Evolutionary conservation across 2,113 vertebrate genomes (phyloP).

Genomic region (Phrynosoma platyrhinos): DNA sequence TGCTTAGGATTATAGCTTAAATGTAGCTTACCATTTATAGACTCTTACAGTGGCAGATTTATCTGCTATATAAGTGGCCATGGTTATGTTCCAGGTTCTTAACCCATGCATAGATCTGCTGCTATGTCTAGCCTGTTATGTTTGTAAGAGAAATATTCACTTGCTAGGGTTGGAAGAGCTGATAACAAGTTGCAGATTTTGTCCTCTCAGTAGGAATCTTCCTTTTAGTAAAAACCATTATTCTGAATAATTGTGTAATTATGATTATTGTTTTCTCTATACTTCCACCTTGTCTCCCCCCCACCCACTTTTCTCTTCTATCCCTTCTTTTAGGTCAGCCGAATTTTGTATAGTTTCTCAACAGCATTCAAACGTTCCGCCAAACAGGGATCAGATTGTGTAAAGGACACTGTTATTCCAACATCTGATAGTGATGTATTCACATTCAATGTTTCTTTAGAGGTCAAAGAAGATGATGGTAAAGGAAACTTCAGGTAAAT

Average conservation of each 20-base stretch:
- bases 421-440: slow-evolving; percentile 91
- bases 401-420: slow-evolving; percentile 81
- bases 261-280: background rate
- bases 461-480: slow-evolving; percentile 96
- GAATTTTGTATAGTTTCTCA: slow-evolving; percentile 96
- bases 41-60: background rate
- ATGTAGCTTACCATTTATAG: background rate
- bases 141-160: background rate
- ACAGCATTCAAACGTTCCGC: slow-evolving; percentile 94
- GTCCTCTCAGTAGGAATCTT: background rate
- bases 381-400: slow-evolving; percentile 82
- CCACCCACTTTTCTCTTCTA: background rate
- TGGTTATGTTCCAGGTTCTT: background rate
- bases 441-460: slow-evolving; percentile 92
- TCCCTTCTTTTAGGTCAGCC: slow-evolving; percentile 86
- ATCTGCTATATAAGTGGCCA: background rate
- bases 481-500: slow-evolving; percentile 95
- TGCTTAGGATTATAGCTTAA: background rate
- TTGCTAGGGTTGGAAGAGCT: background rate
- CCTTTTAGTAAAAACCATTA: background rate
- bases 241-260: background rate
- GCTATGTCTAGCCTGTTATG: background rate
- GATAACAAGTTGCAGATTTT: background rate
- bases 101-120: background rate
- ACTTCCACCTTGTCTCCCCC: background rate